phyloP scores from a whole-genome alignment of 2,888 invertebrate species.

The Cheilosia vulpina region DNA sequence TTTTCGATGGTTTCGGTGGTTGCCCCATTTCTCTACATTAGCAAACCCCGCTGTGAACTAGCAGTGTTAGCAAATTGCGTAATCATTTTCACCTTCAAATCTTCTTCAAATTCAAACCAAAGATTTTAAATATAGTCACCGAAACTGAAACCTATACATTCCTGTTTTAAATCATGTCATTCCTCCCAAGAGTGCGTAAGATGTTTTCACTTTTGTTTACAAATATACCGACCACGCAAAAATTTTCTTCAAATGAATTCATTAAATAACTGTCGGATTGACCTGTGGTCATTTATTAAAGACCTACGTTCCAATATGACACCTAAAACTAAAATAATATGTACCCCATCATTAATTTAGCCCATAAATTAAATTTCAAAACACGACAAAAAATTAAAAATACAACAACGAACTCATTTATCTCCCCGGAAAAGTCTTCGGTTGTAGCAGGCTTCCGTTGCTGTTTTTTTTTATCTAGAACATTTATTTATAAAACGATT shows the following conservation, averaged over 20 bases:
- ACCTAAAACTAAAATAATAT: slow-evolving; percentile 19
- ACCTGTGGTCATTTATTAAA: slow-evolving; percentile 45
- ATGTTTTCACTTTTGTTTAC: not conserved
- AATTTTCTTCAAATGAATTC: slow-evolving; percentile 4
- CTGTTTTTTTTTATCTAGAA: slow-evolving; percentile 14
- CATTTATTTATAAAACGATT: slow-evolving; percentile 15
- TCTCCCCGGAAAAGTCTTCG: not conserved
- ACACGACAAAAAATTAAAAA: slow-evolving; percentile 10
- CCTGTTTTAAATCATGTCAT: slow-evolving; percentile 4
- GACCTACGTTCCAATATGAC: slow-evolving; percentile 37
- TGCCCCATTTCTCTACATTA: no score
- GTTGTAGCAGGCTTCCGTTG: not conserved
- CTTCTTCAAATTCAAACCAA: no score
- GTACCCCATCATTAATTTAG: slow-evolving; percentile 35
- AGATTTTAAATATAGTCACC: no score
- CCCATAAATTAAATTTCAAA: slow-evolving; percentile 41
- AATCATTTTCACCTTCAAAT: no score
- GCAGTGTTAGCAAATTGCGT: no score
- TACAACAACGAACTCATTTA: not conserved
- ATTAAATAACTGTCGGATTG: slow-evolving; percentile 31
- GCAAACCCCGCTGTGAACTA: no score
- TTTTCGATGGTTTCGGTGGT: no score
- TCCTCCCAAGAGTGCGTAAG: not conserved
- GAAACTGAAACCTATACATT: no score
- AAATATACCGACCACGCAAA: not conserved